Evolutionary conservation across 2,888 invertebrate species (phyloP).

Genomic region (Drosophila recens): DNA sequence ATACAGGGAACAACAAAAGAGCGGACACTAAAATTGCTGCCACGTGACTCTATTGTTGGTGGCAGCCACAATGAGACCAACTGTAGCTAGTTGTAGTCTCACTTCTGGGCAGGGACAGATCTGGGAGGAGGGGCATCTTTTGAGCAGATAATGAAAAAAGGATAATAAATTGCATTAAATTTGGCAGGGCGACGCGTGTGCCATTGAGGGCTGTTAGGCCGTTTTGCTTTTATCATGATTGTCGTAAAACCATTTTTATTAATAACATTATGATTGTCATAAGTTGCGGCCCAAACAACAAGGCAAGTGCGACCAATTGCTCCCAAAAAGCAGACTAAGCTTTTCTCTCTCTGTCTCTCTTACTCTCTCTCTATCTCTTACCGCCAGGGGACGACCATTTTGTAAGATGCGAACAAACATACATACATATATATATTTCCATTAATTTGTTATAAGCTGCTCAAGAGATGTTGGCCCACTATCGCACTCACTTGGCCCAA

Average conservation of each 20-base stretch:
- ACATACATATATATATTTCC: neutral
- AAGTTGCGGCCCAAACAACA: conserved; percentile 23
- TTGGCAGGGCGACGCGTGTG: conserved; percentile 74
- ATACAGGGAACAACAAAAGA: conserved; percentile 38
- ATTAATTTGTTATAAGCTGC: conserved; percentile 14
- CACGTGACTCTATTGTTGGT: conserved; percentile 85
- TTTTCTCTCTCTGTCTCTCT: neutral
- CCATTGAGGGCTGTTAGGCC: conserved; percentile 43
- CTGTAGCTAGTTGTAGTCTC: conserved; percentile 37
- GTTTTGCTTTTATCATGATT: conserved; percentile 72
- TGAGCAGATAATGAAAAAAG: conserved; percentile 78
- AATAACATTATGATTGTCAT: conserved; percentile 77
- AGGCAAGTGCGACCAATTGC: neutral
- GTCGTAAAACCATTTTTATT: conserved; percentile 73
- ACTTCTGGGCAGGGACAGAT: neutral
- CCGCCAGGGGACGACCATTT: conserved; percentile 21
- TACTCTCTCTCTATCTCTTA: neutral
- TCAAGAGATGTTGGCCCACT: neutral
- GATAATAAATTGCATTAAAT: conserved; percentile 85
- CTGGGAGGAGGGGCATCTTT: conserved; percentile 36
- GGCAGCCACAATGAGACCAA: conserved; percentile 37
- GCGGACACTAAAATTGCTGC: conserved; percentile 84
- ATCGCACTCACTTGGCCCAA: conserved; percentile 15
- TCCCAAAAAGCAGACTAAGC: conserved; percentile 1
- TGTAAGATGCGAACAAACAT: neutral